Percentiles rank a stretch among this genome's conserved stretches.
phyloP scores from a whole-genome alignment of 2,888 invertebrate species.

The Vesta saturnalis region DNA sequence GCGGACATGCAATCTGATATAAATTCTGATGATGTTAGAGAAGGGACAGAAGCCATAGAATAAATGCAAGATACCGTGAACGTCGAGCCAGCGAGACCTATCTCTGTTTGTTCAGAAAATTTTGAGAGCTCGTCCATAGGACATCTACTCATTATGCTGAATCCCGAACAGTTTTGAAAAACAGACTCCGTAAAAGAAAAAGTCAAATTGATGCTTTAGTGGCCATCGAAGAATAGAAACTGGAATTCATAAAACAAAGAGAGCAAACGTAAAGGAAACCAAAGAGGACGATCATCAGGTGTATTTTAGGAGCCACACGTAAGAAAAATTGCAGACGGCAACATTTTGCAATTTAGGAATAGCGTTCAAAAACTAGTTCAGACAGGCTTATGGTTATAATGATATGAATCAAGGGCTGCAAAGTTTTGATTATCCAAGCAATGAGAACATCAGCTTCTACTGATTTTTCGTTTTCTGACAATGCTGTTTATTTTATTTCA shows the following conservation, averaged over 20 bases:
- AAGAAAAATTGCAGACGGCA: not conserved
- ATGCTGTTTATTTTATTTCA: no score
- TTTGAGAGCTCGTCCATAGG: not conserved
- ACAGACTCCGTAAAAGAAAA: not conserved
- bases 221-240: no score
- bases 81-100: not conserved
- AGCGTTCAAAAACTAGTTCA: not conserved
- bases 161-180: not conserved
- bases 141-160: not conserved
- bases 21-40: not conserved
- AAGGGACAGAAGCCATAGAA: not conserved
- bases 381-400: not conserved
- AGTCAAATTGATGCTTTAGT: no score
- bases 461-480: no score
- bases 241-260: no score
- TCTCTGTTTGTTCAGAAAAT: not conserved
- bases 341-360: no score
- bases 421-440: no score
- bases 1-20: not conserved
- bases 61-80: not conserved
- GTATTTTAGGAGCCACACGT: not conserved
- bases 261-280: no score
- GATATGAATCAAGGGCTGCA: no score
- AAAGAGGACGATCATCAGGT: not conserved
- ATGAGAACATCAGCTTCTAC: no score